Evolutionary conservation across 2,113 vertebrate genomes (phyloP), one percentile per base, ranked within the genome.

Genomic region (Leiothrix lutea): DNA sequence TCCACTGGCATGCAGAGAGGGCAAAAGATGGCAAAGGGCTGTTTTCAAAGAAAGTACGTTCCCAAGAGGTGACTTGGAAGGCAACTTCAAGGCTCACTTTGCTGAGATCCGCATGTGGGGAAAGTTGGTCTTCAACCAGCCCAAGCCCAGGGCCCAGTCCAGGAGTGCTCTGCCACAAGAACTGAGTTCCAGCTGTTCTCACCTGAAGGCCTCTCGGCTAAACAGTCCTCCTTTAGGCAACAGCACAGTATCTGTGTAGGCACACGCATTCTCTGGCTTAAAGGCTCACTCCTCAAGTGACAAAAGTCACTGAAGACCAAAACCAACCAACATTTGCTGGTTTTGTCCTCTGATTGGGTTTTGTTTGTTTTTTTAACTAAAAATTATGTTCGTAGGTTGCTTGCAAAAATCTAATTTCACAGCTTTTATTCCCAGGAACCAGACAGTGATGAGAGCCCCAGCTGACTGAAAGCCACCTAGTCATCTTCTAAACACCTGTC

Each of bases 151-250:
- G 74, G 84, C 65, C 75, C 64, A 54, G 65, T 9, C 71, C 77
- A 93, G 78, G 44, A 40, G 92, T 67, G 45, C 61, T 64, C 67
- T 73, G 83, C 74, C 83, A 44, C 0, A 1, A 71, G 21, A 24
- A 65, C 4, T 3, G 42, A 94, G 80, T 69, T 96, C 91, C 74
- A 92, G 78, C 51, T 95, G 71, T 79, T 93, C 80, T 75, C 6
- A 3, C 60, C 82, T 45, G 35, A 93, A 86, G 80, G 75, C 72
- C 86, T 92, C 79, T 54, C 0, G 0, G 80, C 88, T 88, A 58
- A 90, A 40, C 60, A 82, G 81, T 31, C 69, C 69, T 89, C 58
- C n/a, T 22, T 69, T 45, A 90, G 69, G 94, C 73, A 97, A 92
- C 66, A 91, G 56, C 90, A 71, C 40, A 51, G 25, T 25, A 36